These are phyloP conservation scores for Urocyon cinereoargenteus DNA, from an alignment of 2,797 vertebrate genomes.

Conservation along the genomic window DNA sequence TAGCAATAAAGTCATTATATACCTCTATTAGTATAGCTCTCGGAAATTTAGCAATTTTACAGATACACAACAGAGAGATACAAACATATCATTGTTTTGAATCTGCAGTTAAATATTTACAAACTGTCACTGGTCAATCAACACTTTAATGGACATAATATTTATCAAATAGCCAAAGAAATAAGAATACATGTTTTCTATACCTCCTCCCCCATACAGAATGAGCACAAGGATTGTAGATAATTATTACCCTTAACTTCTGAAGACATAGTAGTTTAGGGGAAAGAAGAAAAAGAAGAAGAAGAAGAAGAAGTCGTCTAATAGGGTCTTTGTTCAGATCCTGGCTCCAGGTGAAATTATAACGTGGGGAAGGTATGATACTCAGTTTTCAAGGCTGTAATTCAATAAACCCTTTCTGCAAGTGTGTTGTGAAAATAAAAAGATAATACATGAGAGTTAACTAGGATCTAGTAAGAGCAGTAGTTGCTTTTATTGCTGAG, in stretches of 20 bases:
- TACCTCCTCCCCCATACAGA: neutral
- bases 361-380: neutral
- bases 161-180: neutral
- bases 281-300: neutral
- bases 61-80: neutral
- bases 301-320: too few species aligned
- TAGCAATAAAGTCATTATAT: conserved; percentile 51
- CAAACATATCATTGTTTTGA: neutral
- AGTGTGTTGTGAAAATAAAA: neutral
- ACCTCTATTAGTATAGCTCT: neutral
- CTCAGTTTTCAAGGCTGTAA: neutral
- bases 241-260: neutral
- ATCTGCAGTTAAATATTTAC: conserved; percentile 20
- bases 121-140: neutral
- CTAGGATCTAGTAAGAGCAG: neutral
- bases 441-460: neutral
- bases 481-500: neutral
- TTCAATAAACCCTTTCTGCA: neutral
- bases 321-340: neutral
- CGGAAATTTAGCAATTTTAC: neutral
- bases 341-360: neutral
- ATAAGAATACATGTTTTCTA: neutral
- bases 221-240: neutral
- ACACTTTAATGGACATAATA: neutral
- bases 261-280: neutral